phyloP scores from a whole-genome alignment of 2,888 invertebrate species.

The Phaedon cochleariae region DNA sequence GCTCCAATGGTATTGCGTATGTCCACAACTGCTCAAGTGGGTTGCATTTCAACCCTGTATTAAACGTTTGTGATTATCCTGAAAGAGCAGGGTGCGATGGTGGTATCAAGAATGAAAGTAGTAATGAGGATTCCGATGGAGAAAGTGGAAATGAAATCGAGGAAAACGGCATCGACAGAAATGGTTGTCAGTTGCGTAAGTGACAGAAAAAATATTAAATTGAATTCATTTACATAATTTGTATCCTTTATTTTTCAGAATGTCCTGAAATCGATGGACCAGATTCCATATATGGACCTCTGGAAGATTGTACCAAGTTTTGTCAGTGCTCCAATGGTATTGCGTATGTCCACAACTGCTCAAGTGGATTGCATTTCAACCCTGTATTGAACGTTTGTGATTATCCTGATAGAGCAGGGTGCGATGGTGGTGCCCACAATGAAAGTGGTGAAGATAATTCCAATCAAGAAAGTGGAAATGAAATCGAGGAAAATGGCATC shows the following conservation, averaged over 20 bases:
- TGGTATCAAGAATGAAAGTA: not conserved
- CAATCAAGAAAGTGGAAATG: not conserved
- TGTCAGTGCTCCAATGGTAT: slow-evolving; percentile 37
- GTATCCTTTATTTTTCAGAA: too few species aligned
- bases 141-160: not conserved
- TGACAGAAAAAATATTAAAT: too few species aligned
- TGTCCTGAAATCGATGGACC: not conserved
- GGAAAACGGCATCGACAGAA: not conserved
- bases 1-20: slow-evolving; percentile 38
- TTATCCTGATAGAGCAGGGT: slow-evolving; percentile 23
- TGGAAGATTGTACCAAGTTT: slow-evolving; percentile 29
- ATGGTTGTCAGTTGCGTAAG: too few species aligned
- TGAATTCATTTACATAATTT: too few species aligned
- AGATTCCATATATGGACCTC: not conserved
- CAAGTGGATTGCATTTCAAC: slow-evolving; percentile 33
- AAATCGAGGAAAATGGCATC: not conserved
- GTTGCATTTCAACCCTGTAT: slow-evolving; percentile 36
- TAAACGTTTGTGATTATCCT: slow-evolving; percentile 42
- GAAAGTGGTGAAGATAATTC: not conserved
- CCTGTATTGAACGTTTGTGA: slow-evolving; percentile 34
- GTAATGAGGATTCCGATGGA: not conserved
- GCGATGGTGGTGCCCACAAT: not conserved
- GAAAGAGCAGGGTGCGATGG: slow-evolving; percentile 41
- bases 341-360: slow-evolving; percentile 30
- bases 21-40: slow-evolving; percentile 36